Evolutionary conservation across 2,797 vertebrate genomes (phyloP).

Genomic region (Tinamus major): DNA sequence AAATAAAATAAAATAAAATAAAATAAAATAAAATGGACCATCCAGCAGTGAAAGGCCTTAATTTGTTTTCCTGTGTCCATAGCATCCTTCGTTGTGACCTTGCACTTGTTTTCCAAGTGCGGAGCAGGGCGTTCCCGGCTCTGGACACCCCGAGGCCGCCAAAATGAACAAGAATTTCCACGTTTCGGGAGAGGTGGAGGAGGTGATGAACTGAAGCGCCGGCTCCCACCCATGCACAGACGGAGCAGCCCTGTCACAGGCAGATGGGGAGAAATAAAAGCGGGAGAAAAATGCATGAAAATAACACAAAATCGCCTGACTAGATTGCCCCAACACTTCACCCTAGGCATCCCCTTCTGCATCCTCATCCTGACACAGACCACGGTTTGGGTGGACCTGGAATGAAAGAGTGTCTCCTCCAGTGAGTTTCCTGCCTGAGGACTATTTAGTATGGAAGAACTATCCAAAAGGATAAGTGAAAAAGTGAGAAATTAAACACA

Average conservation of each 20-base stretch:
- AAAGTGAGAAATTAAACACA: background rate
- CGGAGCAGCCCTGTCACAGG: background rate
- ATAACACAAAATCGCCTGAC: background rate
- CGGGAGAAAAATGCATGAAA: background rate
- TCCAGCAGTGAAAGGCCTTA: background rate
- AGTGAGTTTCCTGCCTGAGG: background rate
- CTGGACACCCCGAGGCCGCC: background rate
- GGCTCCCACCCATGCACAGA: background rate
- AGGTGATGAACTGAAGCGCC: background rate
- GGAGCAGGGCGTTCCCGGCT: background rate
- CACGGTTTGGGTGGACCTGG: background rate
- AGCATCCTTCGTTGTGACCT: background rate
- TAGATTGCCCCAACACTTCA: background rate
- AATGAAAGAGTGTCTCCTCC: background rate
- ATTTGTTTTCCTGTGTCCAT: background rate
- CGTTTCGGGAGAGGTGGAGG: background rate
- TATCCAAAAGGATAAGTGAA: background rate
- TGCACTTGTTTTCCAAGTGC: too few relatives aligned
- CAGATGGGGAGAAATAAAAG: background rate
- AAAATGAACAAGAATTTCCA: constrained; percentile 25
- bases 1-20: too few relatives aligned
- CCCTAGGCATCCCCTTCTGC: background rate
- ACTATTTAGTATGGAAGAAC: background rate
- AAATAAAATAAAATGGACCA: too few relatives aligned
- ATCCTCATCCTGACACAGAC: background rate